These are phyloP conservation scores for Tapera naevia DNA, from an alignment of 2,797 vertebrate species.

Conservation along the genomic window DNA sequence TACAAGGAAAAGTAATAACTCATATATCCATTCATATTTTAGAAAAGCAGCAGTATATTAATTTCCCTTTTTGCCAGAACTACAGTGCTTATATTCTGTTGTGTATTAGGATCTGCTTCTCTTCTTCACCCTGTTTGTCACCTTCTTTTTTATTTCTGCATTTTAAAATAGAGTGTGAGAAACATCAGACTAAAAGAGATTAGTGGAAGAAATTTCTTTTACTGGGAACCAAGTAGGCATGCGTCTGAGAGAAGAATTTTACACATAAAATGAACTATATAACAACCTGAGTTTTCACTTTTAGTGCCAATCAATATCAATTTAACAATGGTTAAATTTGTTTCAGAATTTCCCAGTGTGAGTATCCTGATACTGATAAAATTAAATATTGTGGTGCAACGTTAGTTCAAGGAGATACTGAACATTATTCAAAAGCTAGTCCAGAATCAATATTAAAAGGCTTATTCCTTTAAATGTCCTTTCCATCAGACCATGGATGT, in stretches of 20 bases:
- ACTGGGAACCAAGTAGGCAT: neutral
- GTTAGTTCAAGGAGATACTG: neutral
- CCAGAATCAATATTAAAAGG: neutral
- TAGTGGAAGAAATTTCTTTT: neutral
- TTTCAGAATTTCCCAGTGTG: neutral
- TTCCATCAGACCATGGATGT: neutral
- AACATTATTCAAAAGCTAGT: neutral
- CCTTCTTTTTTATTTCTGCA: neutral
- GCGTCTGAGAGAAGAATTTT: neutral
- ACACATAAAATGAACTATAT: neutral
- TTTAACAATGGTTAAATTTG: neutral
- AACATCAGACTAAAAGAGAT: neutral
- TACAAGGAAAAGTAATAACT: neutral
- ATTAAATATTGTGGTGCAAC: neutral
- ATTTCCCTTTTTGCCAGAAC: neutral
- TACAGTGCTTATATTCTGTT: neutral
- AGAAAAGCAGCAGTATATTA: neutral
- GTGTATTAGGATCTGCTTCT: neutral
- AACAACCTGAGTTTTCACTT: neutral
- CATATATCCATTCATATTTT: neutral
- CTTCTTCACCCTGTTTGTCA: neutral
- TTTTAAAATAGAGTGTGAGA: neutral
- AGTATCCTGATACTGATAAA: neutral
- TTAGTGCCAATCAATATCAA: too few relatives aligned
- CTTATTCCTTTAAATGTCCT: neutral